Evolutionary conservation across 2,113 vertebrate species (phyloP), one percentile per base, ranked within the genome.

Genomic region (Sus scrofa): DNA sequence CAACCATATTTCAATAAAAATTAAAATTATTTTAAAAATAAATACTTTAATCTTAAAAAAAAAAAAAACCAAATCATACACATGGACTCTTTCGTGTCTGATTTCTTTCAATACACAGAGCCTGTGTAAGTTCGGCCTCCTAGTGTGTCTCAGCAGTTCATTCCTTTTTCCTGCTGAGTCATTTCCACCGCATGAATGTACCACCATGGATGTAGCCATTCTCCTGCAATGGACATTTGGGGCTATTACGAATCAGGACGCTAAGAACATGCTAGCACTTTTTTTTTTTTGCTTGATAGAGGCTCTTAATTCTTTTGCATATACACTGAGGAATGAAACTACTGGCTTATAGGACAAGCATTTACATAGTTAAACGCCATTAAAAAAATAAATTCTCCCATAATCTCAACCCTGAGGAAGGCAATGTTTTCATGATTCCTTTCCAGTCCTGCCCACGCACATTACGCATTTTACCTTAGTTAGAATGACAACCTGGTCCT

Each of bases 401-500:
- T 58, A 20, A 70, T 2, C 58, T 13, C 20, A 70, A 24, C 37
- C 67, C 86, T 54, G 11, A 26, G 65, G 11, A n/a, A 56, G 37
- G n/a, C 14, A 5, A 8, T 27, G 67, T 50, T 70, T 92, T 71
- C 79, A 27, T 56, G 60, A 16, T 19, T 34, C 52, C 14, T 62
- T 73, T 63, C 32, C 68, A 20, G 74, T 20, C 68, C 15, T 37
- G 58, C 62, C 24, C 60, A 56, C 14, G 3, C 32, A 9, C 44
- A 5, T 15, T 3, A 9, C 0, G 13, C 37, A 32, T 26, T 63
- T 63, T 1, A 0, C 18, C 54, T 95, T 18, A 4, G 62, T 44
- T 77, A 54, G 3, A 27, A 39, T 4, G 27, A 68, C 34, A 60
- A 34, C 52, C 14, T 10, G 15, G 16, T 5, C 60, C n/a, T 63